phyloP scores from a whole-genome alignment of 2,113 vertebrate species.

The Acanthochromis polyacanthus region DNA sequence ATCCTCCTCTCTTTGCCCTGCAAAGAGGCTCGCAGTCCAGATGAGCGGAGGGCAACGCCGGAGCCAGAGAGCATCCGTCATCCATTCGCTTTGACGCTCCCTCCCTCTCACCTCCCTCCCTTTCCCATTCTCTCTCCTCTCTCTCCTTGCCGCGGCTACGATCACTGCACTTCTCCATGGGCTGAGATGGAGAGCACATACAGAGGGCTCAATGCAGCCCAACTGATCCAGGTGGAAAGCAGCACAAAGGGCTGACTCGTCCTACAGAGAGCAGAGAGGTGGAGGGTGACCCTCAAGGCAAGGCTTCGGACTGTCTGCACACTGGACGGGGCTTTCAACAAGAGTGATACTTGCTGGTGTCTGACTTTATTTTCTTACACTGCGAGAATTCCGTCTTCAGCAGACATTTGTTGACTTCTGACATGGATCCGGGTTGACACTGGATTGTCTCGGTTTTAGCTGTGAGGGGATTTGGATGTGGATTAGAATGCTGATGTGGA shows the following conservation, averaged over 20 bases:
- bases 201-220: constrained; percentile 56
- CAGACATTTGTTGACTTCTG: constrained; percentile 36
- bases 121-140: constrained; percentile 31
- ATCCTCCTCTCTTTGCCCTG: constrained; percentile 26
- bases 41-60: constrained; percentile 53
- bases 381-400: background rate
- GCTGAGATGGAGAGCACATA: constrained; percentile 69
- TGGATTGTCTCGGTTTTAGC: constrained; percentile 44
- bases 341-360: constrained; percentile 16
- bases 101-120: constrained; percentile 25
- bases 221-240: constrained; percentile 49
- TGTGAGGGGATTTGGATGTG: constrained; percentile 47
- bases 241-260: constrained; percentile 47
- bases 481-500: constrained; percentile 71
- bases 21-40: constrained; percentile 36
- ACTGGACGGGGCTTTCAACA: constrained; percentile 41
- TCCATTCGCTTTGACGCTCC: constrained; percentile 45
- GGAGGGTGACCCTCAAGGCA: constrained; percentile 42
- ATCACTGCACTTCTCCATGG: constrained; percentile 64
- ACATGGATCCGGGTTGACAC: constrained; percentile 71
- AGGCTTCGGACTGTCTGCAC: constrained; percentile 21
- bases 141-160: constrained; percentile 38
- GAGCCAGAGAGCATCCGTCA: constrained; percentile 75
- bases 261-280: constrained; percentile 33
- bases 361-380: constrained; percentile 37